Conservation (phyloP, 2,797 vertebrate species). For the Acrocephalus scirpaceus region DNA sequence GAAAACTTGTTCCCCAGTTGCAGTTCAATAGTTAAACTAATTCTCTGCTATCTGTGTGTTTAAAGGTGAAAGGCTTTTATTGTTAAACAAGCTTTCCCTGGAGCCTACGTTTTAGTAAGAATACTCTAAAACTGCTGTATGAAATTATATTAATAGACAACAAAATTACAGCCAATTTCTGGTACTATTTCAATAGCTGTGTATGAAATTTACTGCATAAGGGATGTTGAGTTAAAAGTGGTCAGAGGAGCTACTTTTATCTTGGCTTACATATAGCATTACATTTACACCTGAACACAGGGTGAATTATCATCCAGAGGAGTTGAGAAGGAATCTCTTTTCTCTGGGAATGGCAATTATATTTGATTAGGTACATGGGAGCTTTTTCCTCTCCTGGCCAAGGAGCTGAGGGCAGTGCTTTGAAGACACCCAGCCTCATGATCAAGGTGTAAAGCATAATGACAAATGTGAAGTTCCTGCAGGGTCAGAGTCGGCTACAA, state of each 20-base stretch:
- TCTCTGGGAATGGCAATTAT: slow-evolving; percentile 72
- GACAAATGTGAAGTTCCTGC: slow-evolving; percentile 66
- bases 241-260: slow-evolving; percentile 61
- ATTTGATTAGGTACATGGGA: slow-evolving; percentile 69
- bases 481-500: slow-evolving; percentile 58
- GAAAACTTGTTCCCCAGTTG: not conserved
- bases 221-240: slow-evolving; percentile 67
- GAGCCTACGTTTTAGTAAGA: not conserved
- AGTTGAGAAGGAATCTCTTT: slow-evolving; percentile 71
- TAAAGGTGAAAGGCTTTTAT: slow-evolving; percentile 27
- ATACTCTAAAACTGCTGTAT: slow-evolving; percentile 11
- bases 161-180: slow-evolving; percentile 42
- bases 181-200: slow-evolving; percentile 42
- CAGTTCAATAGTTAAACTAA: slow-evolving; percentile 21
- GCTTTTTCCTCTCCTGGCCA: slow-evolving; percentile 70
- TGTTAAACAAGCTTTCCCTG: slow-evolving; percentile 35
- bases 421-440: slow-evolving; percentile 69
- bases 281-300: slow-evolving; percentile 71
- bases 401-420: slow-evolving; percentile 70
- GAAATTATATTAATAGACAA: slow-evolving; percentile 53
- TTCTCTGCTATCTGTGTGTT: slow-evolving; percentile 4
- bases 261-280: slow-evolving; percentile 65
- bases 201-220: slow-evolving; percentile 62
- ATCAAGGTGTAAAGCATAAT: slow-evolving; percentile 70
- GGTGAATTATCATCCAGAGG: slow-evolving; percentile 69